phyloP scores from a whole-genome alignment of 2,888 invertebrate genomes.

The Dicroscelio sp. region DNA sequence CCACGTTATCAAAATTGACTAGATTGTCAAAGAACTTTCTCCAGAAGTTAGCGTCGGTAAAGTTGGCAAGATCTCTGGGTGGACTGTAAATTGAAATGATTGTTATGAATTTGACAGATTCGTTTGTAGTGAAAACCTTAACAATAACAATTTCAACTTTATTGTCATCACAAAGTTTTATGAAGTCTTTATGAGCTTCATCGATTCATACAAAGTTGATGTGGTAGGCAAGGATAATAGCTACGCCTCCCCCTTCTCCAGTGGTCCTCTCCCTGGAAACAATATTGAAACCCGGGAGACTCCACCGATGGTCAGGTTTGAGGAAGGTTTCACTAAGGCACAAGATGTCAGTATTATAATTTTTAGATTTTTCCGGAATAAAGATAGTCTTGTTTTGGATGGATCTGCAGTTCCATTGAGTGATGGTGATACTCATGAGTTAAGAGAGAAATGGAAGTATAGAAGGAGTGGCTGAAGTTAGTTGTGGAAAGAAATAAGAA shows the following conservation, averaged over 20 bases:
- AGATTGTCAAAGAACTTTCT: too few relatives aligned
- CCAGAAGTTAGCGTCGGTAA: too few relatives aligned
- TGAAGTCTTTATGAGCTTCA: not conserved
- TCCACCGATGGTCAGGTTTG: not conserved
- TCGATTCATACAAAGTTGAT: too few relatives aligned
- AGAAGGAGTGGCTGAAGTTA: not conserved
- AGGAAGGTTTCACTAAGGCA: not conserved
- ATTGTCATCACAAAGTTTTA: not conserved
- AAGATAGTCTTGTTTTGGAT: not conserved
- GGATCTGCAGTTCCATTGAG: slow-evolving; percentile 19
- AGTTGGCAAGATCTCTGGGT: too few relatives aligned
- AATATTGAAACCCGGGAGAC: not conserved
- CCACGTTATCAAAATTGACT: too few relatives aligned
- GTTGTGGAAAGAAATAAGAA: too few relatives aligned
- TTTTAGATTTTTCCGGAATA: not conserved
- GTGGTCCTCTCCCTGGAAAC: not conserved
- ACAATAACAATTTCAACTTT: not conserved
- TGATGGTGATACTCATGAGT: not conserved
- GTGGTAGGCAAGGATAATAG: not conserved
- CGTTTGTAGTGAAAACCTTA: not conserved
- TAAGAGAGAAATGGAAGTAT: not conserved
- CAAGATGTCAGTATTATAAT: not conserved
- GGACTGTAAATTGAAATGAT: too few relatives aligned
- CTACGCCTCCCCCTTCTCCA: not conserved
- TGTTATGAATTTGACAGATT: too few relatives aligned